Conservation (phyloP, 2,797 vertebrate species). For the Typhlichthys eigenmanni region DNA sequence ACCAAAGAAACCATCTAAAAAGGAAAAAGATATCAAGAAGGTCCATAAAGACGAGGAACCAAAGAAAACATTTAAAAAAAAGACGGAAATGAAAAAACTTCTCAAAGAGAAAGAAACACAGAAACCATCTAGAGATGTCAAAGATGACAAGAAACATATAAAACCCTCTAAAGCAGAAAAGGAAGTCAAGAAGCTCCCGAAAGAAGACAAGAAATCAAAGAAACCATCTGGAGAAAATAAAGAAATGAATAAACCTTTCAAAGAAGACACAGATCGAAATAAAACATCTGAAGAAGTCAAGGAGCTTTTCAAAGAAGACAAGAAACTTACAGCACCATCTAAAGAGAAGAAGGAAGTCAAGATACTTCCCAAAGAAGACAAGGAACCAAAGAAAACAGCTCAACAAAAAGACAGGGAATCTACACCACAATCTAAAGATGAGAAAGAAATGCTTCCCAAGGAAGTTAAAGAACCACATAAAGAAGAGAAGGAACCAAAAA, state of each 20-base stretch:
- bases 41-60: neutral
- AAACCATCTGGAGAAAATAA: neutral
- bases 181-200: neutral
- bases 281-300: constrained; percentile 5
- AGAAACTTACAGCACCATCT: neutral
- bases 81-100: neutral
- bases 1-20: neutral
- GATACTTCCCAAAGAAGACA: neutral
- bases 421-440: neutral
- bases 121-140: neutral
- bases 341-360: neutral
- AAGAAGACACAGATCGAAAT: neutral
- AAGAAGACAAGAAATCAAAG: neutral
- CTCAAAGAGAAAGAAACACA: neutral
- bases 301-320: neutral
- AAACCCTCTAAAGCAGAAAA: neutral
- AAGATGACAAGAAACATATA: neutral
- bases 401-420: neutral
- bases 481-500: constrained; percentile 3
- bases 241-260: neutral
- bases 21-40: neutral
- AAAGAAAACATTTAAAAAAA: neutral
- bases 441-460: neutral
- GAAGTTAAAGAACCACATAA: neutral
- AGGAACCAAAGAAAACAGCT: neutral